Percentiles rank a stretch among this genome's conserved stretches.
Conservation (phyloP, 2,113 vertebrate genomes). For the Calonectris borealis region DNA sequence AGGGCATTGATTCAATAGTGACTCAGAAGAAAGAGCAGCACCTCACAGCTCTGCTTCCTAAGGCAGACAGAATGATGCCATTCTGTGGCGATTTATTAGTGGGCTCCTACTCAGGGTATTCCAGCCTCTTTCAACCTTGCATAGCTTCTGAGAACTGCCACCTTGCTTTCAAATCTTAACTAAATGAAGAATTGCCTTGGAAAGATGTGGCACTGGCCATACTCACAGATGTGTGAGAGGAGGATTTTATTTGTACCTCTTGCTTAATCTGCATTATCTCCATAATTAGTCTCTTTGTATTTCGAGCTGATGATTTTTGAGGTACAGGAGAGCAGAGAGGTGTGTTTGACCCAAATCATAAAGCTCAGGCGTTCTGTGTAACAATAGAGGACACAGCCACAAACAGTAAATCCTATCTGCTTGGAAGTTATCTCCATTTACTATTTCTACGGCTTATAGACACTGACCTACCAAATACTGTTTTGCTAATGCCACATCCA, state of each 20-base stretch:
- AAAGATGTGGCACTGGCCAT: background rate
- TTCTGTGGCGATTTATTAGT: background rate
- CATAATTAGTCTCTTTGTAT: conserved; percentile 37
- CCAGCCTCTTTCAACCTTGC: background rate
- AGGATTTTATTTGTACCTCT: background rate
- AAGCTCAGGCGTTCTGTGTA: background rate
- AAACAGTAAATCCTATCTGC: background rate
- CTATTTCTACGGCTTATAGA: background rate
- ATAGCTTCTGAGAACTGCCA: background rate
- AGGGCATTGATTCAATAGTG: background rate
- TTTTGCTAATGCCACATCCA: background rate
- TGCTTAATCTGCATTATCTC: conserved; percentile 16
- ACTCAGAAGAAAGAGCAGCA: background rate
- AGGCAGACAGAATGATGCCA: background rate
- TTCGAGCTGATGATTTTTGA: conserved; percentile 30
- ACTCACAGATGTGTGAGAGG: background rate
- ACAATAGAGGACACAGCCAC: background rate
- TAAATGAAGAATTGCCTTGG: background rate
- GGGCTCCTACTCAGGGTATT: background rate
- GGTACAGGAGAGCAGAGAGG: background rate
- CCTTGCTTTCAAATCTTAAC: background rate
- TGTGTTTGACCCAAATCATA: background rate
- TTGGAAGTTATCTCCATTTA: background rate
- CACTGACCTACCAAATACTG: background rate
- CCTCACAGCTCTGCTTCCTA: background rate